These are phyloP conservation scores for Aphodius sticticus DNA, from an alignment of 2,888 invertebrate genomes.

Conservation along the genomic window DNA sequence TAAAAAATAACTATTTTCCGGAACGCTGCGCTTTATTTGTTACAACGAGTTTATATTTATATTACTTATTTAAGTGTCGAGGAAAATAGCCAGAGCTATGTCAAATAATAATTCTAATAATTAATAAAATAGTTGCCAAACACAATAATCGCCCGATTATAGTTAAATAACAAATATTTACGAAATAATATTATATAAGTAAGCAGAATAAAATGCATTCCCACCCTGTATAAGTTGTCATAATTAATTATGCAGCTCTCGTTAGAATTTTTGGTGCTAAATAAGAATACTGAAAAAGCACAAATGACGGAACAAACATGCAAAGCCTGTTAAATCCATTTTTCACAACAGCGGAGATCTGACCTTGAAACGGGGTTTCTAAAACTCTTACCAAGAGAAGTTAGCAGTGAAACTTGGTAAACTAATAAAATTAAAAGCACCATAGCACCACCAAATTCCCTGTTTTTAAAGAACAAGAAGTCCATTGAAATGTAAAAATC, in stretches of 20 bases:
- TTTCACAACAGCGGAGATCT: no score
- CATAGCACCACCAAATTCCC: no score
- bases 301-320: neutral
- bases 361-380: no score
- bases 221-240: neutral
- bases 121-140: neutral
- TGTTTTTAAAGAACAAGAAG: no score
- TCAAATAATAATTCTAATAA: neutral
- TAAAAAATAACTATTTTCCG: neutral
- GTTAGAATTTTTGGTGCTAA: neutral
- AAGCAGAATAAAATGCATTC: constrained; percentile 11
- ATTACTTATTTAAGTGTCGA: neutral
- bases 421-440: no score
- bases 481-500: no score
- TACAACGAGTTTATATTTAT: neutral
- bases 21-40: neutral
- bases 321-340: no score
- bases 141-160: neutral
- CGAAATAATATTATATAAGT: constrained; percentile 13
- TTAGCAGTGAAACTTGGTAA: no score
- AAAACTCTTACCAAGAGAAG: no score
- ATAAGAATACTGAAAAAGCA: neutral
- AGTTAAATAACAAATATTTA: constrained; percentile 12
- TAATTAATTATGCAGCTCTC: neutral
- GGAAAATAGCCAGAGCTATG: neutral